Conservation (phyloP, 92 coral and sea anemone genomes). For the Galaxea fascicularis region DNA sequence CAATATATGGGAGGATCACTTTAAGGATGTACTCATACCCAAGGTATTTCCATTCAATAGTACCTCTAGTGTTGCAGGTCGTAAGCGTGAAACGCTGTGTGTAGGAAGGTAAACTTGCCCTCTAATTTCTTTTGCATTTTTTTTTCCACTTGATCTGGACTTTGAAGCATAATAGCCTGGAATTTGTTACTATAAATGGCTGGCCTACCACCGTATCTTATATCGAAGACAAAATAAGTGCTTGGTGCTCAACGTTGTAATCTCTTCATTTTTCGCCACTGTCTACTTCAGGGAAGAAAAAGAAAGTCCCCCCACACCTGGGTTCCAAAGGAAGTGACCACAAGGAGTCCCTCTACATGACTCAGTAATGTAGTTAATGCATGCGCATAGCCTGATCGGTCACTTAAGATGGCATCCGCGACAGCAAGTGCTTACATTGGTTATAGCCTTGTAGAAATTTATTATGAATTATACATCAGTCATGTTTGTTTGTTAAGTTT, state of each 20-base stretch:
- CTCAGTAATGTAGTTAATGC: too few relatives aligned
- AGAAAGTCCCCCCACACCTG: neutral
- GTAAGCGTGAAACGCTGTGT: neutral
- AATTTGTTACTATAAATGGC: neutral
- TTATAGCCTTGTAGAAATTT: too few relatives aligned
- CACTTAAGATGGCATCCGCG: too few relatives aligned
- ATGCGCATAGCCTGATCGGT: too few relatives aligned
- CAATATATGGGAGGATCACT: constrained; percentile 32
- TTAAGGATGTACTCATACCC: constrained; percentile 35
- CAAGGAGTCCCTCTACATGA: too few relatives aligned
- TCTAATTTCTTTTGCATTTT: neutral
- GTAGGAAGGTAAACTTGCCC: neutral
- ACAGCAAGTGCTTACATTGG: too few relatives aligned
- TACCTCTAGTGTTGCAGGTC: neutral
- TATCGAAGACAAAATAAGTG: neutral
- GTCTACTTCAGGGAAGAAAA: neutral
- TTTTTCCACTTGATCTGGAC: neutral
- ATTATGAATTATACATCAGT: too few relatives aligned
- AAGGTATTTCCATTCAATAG: constrained; percentile 15
- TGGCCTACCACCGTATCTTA: neutral
- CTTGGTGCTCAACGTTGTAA: neutral
- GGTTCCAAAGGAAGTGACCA: neutral
- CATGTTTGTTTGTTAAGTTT: neutral
- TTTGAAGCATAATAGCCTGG: too few relatives aligned
- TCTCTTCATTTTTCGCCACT: neutral